Conservation (phyloP, 2,888 invertebrate genomes). For the Macaria liturata region DNA sequence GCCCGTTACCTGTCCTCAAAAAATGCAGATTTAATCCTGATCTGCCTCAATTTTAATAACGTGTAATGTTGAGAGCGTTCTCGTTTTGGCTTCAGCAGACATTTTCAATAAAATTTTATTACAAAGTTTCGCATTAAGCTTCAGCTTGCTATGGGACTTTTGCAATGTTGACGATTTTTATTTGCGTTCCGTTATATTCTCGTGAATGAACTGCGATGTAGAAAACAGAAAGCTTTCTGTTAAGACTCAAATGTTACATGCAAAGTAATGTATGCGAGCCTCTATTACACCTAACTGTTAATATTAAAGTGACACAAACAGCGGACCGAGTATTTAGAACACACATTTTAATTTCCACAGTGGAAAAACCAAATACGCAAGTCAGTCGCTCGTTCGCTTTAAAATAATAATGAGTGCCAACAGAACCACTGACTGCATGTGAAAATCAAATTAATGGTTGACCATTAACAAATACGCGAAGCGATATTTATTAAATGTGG, state of each 20-base stretch:
- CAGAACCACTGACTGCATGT: slow-evolving; percentile 56
- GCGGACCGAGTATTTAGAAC: too few species aligned
- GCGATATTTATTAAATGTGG: slow-evolving; percentile 51
- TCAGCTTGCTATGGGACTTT: slow-evolving; percentile 9
- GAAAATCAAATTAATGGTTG: slow-evolving; percentile 62
- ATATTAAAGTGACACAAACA: too few species aligned
- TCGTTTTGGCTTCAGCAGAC: slow-evolving; percentile 14
- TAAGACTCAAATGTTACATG: not conserved
- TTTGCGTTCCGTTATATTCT: slow-evolving; percentile 17
- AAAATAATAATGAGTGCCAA: slow-evolving; percentile 52
- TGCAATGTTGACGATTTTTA: slow-evolving; percentile 13
- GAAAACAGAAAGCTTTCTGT: not conserved
- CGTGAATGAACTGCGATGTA: slow-evolving; percentile 1
- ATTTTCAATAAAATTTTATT: slow-evolving; percentile 23
- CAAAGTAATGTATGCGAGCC: not conserved
- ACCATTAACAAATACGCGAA: slow-evolving; percentile 52
- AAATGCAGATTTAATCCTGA: slow-evolving; percentile 13
- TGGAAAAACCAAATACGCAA: not conserved
- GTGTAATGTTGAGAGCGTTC: slow-evolving; percentile 25
- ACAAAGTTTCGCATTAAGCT: slow-evolving; percentile 17
- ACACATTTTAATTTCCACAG: too few species aligned
- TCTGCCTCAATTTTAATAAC: slow-evolving; percentile 24
- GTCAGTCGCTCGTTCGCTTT: slow-evolving; percentile 26
- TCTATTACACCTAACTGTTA: too few species aligned
- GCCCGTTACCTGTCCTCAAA: slow-evolving; percentile 17